Percentiles rank a stretch among this genome's conserved stretches.
Conservation (phyloP, 2,888 invertebrate genomes). For the Ichneumoninae sp. region DNA sequence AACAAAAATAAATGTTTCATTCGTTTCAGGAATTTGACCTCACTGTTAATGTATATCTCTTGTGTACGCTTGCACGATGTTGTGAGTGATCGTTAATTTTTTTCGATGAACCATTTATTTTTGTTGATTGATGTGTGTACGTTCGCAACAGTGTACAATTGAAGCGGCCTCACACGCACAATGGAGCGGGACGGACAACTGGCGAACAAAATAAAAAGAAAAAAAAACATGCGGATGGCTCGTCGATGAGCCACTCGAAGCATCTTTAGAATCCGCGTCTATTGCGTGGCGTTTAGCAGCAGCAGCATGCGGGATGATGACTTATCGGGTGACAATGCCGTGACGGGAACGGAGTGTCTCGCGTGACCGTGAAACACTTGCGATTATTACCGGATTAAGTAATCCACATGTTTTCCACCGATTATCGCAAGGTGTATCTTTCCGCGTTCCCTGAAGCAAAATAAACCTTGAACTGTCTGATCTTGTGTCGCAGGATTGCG, state of each 20-base stretch:
- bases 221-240: constrained; percentile 34
- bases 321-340: constrained; percentile 50
- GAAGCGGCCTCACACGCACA: background rate
- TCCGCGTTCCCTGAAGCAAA: constrained; percentile 2
- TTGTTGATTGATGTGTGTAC: too few relatives aligned
- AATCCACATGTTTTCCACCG: constrained; percentile 17
- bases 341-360: constrained; percentile 37
- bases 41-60: background rate
- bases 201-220: background rate
- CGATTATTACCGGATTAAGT: constrained; percentile 45
- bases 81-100: too few relatives aligned
- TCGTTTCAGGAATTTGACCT: too few relatives aligned
- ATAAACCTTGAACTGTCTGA: constrained; percentile 20
- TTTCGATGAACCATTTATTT: too few relatives aligned
- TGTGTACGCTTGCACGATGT: background rate
- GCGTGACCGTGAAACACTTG: constrained; percentile 57
- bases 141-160: too few relatives aligned
- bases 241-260: constrained; percentile 21
- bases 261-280: constrained; percentile 12
- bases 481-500: constrained; percentile 86
- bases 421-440: constrained; percentile 19
- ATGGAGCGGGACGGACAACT: background rate
- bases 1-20: too few relatives aligned
- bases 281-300: constrained; percentile 11
- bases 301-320: constrained; percentile 24